Evolutionary conservation across 2,888 invertebrate genomes (phyloP), one percentile per base, ranked within the genome.

Genomic region (Drosophila prostipennis): DNA sequence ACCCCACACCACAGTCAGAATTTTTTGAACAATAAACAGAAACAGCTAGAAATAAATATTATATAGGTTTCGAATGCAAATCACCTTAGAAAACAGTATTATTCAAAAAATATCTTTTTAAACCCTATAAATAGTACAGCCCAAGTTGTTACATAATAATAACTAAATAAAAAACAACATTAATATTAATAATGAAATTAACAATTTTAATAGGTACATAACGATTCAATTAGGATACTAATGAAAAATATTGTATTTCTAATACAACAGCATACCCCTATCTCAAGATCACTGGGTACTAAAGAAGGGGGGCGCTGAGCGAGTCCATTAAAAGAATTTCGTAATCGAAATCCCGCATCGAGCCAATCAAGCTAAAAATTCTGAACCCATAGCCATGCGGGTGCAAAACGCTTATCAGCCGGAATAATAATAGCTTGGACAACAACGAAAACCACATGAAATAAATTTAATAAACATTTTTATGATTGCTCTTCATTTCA

Each of bases 21-120:
- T 67, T 72, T 68, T 68, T 74, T 46, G 45, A 53, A 87, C 84
- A 78, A 86, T 80, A 87, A 84, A 87, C 87, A 81, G 69, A 80
- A 71, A 43, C 2, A 53, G 16, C 26, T 23, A 53, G 16, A 56
- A 71, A 68, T 59, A 70, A 71, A 69, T 77, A 59, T 51, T 39
- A 6, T 14, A 6, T 51, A 10, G 1, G n/a, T 1, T 8, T 48
- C 32, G 40, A 40, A 23, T 6, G 13, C 0, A 3, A 14, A 2
- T 29, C 59, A 61, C 60, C n/a, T n/a, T n/a, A n/a, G n/a, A n/a
- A n/a, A n/a, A n/a, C n/a, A n/a, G n/a, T n/a, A n/a, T n/a, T n/a
- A n/a, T n/a, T n/a, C n/a, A n/a, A n/a, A n/a, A n/a, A n/a, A n/a
- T n/a, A n/a, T n/a, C n/a, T n/a, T n/a, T n/a, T n/a, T n/a, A n/a